These are phyloP conservation scores for Podiceps cristatus DNA, from an alignment of 2,113 vertebrate genomes.

Conservation along the genomic window DNA sequence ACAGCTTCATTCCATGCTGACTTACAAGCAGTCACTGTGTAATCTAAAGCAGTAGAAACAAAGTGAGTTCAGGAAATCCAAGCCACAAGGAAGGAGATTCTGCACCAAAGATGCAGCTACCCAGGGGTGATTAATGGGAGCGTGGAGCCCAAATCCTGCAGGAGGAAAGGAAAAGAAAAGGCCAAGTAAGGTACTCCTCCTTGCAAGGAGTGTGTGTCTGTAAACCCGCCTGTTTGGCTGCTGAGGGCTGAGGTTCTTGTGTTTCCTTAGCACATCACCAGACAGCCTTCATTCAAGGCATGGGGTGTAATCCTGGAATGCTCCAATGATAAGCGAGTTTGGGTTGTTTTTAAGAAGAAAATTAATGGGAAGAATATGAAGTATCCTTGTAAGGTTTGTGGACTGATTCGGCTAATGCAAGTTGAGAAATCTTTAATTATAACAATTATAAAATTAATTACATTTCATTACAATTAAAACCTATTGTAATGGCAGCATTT, in stretches of 20 bases:
- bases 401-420: neutral
- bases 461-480: neutral
- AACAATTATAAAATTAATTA: neutral
- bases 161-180: neutral
- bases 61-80: slow-evolving; percentile 46
- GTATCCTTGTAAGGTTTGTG: neutral
- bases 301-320: neutral
- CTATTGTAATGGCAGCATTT: neutral
- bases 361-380: neutral
- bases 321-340: neutral
- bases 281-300: neutral
- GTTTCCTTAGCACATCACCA: neutral
- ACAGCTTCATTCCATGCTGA: slow-evolving; percentile 4
- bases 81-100: slow-evolving; percentile 1
- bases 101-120: neutral
- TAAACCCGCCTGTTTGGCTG: neutral
- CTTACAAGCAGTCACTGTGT: slow-evolving; percentile 18
- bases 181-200: neutral
- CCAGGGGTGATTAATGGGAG: neutral
- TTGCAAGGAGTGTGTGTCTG: neutral
- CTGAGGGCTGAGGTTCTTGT: neutral
- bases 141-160: neutral
- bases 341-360: neutral
- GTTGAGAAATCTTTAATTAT: neutral
- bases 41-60: slow-evolving; percentile 65